phyloP scores from a whole-genome alignment of 2,797 vertebrate genomes.

The Labroides dimidiatus region DNA sequence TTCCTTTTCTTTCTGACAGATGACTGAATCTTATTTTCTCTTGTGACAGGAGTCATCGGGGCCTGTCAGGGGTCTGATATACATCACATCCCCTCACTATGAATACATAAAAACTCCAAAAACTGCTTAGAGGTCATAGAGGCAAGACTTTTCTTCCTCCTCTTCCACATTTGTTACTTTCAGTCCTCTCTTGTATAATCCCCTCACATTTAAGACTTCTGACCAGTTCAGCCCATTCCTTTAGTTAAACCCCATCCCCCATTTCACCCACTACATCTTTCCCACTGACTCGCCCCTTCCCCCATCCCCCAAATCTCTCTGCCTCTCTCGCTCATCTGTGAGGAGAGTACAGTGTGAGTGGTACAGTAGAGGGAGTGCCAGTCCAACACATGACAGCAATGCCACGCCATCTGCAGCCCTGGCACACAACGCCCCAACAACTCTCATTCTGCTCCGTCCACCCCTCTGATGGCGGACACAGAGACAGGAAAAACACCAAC shows the following conservation, averaged over 20 bases:
- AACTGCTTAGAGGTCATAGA: conserved; percentile 35
- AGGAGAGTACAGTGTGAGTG: conserved; percentile 50
- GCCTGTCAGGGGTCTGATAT: conserved; percentile 57
- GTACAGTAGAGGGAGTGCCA: conserved; percentile 76
- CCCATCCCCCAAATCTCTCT: conserved; percentile 30
- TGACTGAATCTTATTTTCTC: conserved; percentile 65
- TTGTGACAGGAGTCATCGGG: conserved; percentile 58
- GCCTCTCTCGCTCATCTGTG: conserved; percentile 27
- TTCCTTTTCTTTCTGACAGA: conserved; percentile 47
- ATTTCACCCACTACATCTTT: conserved; percentile 32
- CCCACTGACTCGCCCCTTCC: conserved; percentile 32
- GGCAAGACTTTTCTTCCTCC: conserved; percentile 23
- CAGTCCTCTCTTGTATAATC: conserved; percentile 36
- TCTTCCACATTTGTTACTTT: conserved; percentile 16
- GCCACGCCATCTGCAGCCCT: conserved; percentile 81
- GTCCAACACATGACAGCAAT: conserved; percentile 61
- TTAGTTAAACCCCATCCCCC: conserved; percentile 32
- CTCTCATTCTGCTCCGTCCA: conserved; percentile 41
- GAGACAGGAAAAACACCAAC: conserved; percentile 46
- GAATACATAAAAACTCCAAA: conserved; percentile 21
- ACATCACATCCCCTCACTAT: conserved; percentile 43
- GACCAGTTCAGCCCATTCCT: conserved; percentile 36
- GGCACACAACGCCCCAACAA: conserved; percentile 55
- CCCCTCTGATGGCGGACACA: conserved; percentile 54
- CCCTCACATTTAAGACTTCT: conserved; percentile 47